Percentiles rank a stretch among this genome's conserved stretches.
Evolutionary conservation across 1,140 invertebrate species (phyloP).

Genomic region (Pogonomyrmex californicus): DNA sequence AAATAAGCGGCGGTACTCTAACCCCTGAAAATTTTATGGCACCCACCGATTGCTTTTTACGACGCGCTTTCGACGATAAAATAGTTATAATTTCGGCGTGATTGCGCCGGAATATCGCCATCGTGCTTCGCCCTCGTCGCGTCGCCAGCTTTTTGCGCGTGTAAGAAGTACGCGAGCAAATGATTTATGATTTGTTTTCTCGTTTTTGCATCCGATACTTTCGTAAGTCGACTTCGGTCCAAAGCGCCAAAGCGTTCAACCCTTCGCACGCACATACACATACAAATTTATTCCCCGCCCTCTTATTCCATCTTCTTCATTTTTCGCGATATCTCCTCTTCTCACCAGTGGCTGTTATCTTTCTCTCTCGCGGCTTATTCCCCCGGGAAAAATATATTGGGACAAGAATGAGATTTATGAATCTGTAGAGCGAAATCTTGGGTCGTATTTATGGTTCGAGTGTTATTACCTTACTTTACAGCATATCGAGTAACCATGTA

Average conservation of each 20-base stretch:
- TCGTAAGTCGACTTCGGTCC: slow-evolving; percentile 21
- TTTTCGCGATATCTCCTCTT: slow-evolving; percentile 45
- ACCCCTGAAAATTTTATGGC: not conserved
- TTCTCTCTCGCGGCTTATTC: slow-evolving; percentile 48
- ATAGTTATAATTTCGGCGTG: slow-evolving; percentile 47
- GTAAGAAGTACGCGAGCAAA: slow-evolving; percentile 52
- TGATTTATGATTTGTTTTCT: slow-evolving; percentile 65
- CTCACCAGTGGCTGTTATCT: slow-evolving; percentile 49
- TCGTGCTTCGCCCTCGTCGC: slow-evolving; percentile 31
- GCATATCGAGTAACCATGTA: slow-evolving; percentile 49
- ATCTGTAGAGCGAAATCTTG: slow-evolving; percentile 54
- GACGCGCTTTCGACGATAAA: not conserved
- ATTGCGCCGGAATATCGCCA: slow-evolving; percentile 38
- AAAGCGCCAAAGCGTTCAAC: slow-evolving; percentile 18
- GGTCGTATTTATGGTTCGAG: slow-evolving; percentile 59
- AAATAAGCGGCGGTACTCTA: not conserved
- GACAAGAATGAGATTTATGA: slow-evolving; percentile 64
- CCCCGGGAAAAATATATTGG: slow-evolving; percentile 59
- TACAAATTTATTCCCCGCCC: slow-evolving; percentile 22
- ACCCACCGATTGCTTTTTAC: slow-evolving; percentile 22
- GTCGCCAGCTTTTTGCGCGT: slow-evolving; percentile 44
- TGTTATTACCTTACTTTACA: slow-evolving; percentile 62
- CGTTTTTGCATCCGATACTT: slow-evolving; percentile 57
- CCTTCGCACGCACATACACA: not conserved
- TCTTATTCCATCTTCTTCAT: slow-evolving; percentile 43